Evolutionary conservation across 1,140 invertebrate genomes (phyloP).

Genomic region (Drosophila willistoni): DNA sequence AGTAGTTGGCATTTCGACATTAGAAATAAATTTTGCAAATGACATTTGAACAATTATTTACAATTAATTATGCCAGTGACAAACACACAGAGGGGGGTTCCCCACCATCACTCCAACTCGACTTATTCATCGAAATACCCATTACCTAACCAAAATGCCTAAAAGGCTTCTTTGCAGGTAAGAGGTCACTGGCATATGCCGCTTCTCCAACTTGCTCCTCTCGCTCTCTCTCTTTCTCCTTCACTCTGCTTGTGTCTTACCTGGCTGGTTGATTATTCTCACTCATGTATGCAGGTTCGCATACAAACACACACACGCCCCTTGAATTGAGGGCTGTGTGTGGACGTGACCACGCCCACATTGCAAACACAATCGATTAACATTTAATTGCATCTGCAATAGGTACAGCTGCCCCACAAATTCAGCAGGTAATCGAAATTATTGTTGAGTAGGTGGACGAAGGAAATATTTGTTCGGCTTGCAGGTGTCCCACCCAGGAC

Average conservation of each 20-base stretch:
- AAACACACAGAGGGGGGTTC: conserved; percentile 22
- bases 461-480: conserved; percentile 37
- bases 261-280: conserved; percentile 36
- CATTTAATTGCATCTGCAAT: conserved; percentile 71
- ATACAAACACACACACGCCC: background rate
- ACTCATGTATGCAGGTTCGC: conserved; percentile 20
- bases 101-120: conserved; percentile 9
- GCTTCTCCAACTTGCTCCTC: background rate
- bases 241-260: background rate
- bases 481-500: background rate
- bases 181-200: conserved; percentile 28
- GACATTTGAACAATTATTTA: conserved; percentile 74
- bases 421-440: conserved; percentile 66
- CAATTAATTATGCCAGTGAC: conserved; percentile 71
- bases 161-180: conserved; percentile 22
- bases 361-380: conserved; percentile 72
- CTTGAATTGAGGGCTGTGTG: conserved; percentile 22
- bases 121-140: conserved; percentile 15
- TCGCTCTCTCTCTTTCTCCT: background rate
- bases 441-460: conserved; percentile 53
- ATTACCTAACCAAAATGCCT: conserved; percentile 18
- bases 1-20: conserved; percentile 43
- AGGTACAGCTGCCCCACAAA: conserved; percentile 39
- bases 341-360: conserved; percentile 40
- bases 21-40: conserved; percentile 69